Evolutionary conservation across 2,113 vertebrate species (phyloP).

Genomic region (Pseudopipra pipra): DNA sequence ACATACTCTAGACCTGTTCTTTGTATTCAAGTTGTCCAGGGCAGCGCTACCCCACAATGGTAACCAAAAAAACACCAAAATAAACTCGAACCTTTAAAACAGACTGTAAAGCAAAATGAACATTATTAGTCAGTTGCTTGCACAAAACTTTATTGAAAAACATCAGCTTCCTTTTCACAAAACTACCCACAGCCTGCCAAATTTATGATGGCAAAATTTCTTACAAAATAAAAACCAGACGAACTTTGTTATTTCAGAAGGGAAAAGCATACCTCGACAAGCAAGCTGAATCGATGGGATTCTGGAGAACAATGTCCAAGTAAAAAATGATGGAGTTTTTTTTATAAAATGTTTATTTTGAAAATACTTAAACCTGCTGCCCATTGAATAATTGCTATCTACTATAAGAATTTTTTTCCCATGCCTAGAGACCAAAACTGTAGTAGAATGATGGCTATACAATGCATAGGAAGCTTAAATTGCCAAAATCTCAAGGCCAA

Average conservation of each 20-base stretch:
- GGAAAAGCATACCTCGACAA: background rate
- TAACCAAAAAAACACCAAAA: background rate
- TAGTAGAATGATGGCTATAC: background rate
- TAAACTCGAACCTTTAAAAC: background rate
- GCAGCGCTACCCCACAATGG: background rate
- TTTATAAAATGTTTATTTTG: background rate
- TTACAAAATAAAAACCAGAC: background rate
- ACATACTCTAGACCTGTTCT: background rate
- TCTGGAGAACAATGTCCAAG: accelerated
- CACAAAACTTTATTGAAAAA: background rate
- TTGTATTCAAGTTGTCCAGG: background rate
- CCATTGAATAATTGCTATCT: background rate
- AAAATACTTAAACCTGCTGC: background rate
- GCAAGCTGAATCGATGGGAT: background rate
- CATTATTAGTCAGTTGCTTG: background rate
- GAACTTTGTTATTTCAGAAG: background rate
- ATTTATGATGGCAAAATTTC: background rate
- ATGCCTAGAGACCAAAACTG: background rate
- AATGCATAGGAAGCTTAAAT: background rate
- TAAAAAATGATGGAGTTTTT: background rate
- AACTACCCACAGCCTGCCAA: background rate
- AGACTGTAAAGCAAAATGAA: background rate
- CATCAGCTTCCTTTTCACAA: background rate
- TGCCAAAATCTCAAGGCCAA: constrained; percentile 24
- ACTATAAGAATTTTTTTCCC: background rate